Evolutionary conservation across 2,797 vertebrate species (phyloP), one percentile per base, ranked within the genome.

Genomic region (Chloroceryle amazona): DNA sequence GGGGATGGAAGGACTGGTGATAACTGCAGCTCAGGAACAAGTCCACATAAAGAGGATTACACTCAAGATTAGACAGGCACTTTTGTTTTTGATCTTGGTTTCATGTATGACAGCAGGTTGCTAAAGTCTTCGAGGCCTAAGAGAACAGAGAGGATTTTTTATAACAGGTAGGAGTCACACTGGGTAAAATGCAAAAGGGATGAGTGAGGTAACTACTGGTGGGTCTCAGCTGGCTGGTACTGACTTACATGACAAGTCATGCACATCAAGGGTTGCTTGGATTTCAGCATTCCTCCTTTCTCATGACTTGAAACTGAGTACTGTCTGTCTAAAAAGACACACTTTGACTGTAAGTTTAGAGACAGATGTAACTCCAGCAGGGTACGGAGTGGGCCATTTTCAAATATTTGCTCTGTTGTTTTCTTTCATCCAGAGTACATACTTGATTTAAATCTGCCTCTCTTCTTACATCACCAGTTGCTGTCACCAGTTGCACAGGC

Each of bases 71-170:
- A 95, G 75, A 46, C 65, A 86, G 75, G 41, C 29, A 37, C 54
- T 86, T 94, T 68, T 94, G 49, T 83, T 83, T 96, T 96, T 96
- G 81, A 91, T 96, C 87, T 87, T 68, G 79, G 65, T 58, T 94
- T 93, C 31, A 46, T 8, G 75, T 70, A 70, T 83, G 82, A 93
- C 76, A 91, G 41, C 39, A 83, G 31, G 58, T 68, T 94, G 82
- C 89, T 91, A 55, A 92, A 91, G 86, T 31, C 49, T 83, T 76
- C 3, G 3, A 83, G 72, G 35, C 39, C 78, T 58, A 68, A 84
- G 26, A 37, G 74, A 91, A 84, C 22, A 76, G 79, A 60, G 16
- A 70, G 11, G 54, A 31, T 57, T 74, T 91, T 92, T 86, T 70
- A 46, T 67, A 54, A 67, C 46, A 81, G 46, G 41, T 84, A 42